Base-by-base conservation (phyloP, 1,140 invertebrate species). In the Laupala kohalensis region DNA sequence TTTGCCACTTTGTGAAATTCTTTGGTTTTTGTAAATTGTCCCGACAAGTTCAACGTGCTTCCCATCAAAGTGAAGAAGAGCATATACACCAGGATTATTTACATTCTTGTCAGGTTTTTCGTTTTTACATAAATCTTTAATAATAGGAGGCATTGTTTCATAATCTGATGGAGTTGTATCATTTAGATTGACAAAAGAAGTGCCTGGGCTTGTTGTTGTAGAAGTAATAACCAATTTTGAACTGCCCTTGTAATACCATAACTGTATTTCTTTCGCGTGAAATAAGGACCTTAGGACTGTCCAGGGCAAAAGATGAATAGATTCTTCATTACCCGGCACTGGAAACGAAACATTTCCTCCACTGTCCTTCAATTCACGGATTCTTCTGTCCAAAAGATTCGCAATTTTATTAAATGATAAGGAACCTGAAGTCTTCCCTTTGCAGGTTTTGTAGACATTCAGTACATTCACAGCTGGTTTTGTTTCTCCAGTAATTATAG, bases 31-130 rank as follows among this genome's bases (percentile, higher is more conserved):
- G n/a, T 6, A 6, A 68, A 68, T 12, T 29, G 67, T 29, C 0
- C 67, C 28, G 24, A 68, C 28, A 4, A 68, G 19, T 27, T 37
- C 67, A 27, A 27, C 27, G n/a, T n/a, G 25, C 15, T 29, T 23
- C n/a, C 67, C 67, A 68, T 68, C 67, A 30, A 28, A 68, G 9
- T 68, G 67, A 29, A 68, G 5, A 9, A 68, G 67, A 5, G 26
- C 67, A 29, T 29, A 68, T 23, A 27, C 24, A 37, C 29, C 29
- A 23, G 15, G 19, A 23, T n/a, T 3, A 24, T 5, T 15, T 37
- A 23, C 23, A 28, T 23, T 30, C 5, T 29, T 23, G 24, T 25
- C 27, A 28, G 1, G 6, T 2, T 23, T 23, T 9, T 65, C 25
- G 23, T 12, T 15, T 24, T 65, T n/a, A 23, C 6, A 65, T 24